Conservation (phyloP, 2,888 invertebrate genomes). For the Ligdia adustata region DNA sequence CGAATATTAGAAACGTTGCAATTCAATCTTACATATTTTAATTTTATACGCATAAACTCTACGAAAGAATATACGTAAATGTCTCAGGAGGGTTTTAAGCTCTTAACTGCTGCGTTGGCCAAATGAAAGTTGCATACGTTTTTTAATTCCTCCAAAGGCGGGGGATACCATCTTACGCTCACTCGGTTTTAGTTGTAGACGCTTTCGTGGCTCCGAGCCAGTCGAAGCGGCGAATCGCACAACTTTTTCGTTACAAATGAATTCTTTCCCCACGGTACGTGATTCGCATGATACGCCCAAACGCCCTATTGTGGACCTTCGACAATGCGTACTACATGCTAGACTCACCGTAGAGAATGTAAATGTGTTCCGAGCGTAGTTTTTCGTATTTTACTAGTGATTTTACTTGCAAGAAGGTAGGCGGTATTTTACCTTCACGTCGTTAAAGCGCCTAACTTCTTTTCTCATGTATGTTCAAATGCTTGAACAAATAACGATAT, state of each 20-base stretch:
- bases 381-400: constrained; percentile 6
- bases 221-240: constrained; percentile 31
- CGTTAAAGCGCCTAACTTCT: neutral
- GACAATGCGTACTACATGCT: constrained; percentile 15
- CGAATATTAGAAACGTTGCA: too few relatives aligned
- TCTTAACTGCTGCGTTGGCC: too few relatives aligned
- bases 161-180: too few relatives aligned
- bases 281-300: constrained; percentile 51
- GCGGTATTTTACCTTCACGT: neutral
- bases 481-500: too few relatives aligned
- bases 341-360: neutral
- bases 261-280: constrained; percentile 57
- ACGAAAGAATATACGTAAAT: too few relatives aligned
- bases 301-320: constrained; percentile 39
- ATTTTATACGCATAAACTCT: too few relatives aligned
- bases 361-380: constrained; percentile 7
- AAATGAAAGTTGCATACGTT: too few relatives aligned
- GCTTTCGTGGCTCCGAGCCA: constrained; percentile 9
- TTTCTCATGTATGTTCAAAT: too few relatives aligned
- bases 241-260: constrained; percentile 64
- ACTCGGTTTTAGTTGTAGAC: too few relatives aligned
- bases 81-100: too few relatives aligned
- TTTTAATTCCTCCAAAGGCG: too few relatives aligned
- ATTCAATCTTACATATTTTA: too few relatives aligned
- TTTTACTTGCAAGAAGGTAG: constrained; percentile 1